Conservation (phyloP, 2,797 vertebrate genomes). For the Eulemur mongoz region DNA sequence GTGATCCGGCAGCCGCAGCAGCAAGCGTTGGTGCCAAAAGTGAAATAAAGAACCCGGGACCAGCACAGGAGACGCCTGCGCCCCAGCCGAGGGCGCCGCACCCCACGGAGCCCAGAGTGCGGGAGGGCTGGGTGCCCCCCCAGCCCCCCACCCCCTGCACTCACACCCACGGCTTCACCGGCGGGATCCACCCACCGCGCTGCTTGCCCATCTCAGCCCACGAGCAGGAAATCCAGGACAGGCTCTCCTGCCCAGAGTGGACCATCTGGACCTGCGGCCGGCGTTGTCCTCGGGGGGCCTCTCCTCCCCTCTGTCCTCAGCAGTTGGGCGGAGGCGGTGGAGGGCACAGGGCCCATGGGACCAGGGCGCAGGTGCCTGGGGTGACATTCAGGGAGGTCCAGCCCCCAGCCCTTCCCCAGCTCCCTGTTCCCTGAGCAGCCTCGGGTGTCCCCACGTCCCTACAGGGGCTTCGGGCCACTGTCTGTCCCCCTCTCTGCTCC, state of each 20-base stretch:
- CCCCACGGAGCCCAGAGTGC: background rate
- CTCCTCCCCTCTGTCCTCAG: background rate
- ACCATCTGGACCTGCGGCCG: background rate
- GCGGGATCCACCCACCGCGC: rapidly evolving
- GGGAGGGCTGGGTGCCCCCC: background rate
- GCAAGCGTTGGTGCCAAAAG: too few species aligned
- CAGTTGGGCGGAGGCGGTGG: background rate
- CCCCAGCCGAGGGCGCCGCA: rapidly evolving
- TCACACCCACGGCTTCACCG: too few species aligned
- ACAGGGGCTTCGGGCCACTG: background rate
- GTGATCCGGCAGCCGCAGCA: rapidly evolving
- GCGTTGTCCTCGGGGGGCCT: rapidly evolving
- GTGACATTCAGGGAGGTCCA: background rate
- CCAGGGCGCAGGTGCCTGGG: too few species aligned
- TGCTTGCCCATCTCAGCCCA: rapidly evolving
- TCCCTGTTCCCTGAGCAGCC: background rate
- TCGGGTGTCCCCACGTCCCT: rapidly evolving
- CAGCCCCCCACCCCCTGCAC: too few species aligned
- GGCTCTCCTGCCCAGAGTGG: background rate
- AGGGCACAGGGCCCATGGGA: too few species aligned
- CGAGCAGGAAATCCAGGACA: background rate
- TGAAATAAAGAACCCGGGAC: rapidly evolving
- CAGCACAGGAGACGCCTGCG: too few species aligned
- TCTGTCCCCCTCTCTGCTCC: background rate
- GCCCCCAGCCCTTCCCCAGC: background rate